Percentiles rank a stretch among this genome's conserved stretches.
phyloP scores from a whole-genome alignment of 2,888 invertebrate species.

The Malacosoma neustria region DNA sequence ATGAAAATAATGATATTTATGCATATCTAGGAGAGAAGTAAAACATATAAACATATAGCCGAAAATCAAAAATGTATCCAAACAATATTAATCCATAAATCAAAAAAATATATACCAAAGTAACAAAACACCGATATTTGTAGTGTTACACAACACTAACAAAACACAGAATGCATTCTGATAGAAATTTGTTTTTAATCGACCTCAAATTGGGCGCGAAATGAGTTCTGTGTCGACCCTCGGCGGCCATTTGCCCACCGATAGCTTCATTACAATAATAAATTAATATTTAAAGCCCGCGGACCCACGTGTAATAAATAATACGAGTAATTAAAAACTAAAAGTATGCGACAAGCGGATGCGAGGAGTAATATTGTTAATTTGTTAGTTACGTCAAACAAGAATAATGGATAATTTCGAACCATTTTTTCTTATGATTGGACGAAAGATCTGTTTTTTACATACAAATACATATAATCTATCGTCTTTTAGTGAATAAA shows the following conservation, averaged over 20 bases:
- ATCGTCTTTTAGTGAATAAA: too few relatives aligned
- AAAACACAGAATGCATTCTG: conserved; percentile 58
- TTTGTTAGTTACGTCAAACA: conserved; percentile 1
- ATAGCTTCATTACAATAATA: conserved; percentile 56
- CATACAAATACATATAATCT: too few relatives aligned
- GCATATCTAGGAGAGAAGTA: too few relatives aligned
- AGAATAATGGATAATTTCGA: conserved; percentile 7
- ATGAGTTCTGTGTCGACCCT: conserved; percentile 62
- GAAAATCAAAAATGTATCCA: too few relatives aligned
- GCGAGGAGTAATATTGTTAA: conserved; percentile 8
- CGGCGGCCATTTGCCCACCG: conserved; percentile 35
- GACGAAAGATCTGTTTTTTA: conserved; percentile 4
- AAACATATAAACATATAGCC: too few relatives aligned
- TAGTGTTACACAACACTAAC: conserved; percentile 29
- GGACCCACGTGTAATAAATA: conserved; percentile 3
- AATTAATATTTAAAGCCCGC: conserved; percentile 34
- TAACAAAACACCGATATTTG: conserved; percentile 2
- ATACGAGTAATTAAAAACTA: conserved; percentile 5
- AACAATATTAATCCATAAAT: too few relatives aligned
- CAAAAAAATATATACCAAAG: too few relatives aligned
- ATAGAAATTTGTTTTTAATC: conserved; percentile 73
- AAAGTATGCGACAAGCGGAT: conserved; percentile 1
- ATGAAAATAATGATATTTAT: too few relatives aligned
- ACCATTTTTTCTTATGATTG: too few relatives aligned
- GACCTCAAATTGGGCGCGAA: conserved; percentile 74